Evolutionary conservation across 2,888 invertebrate genomes (phyloP), one percentile per base, ranked within the genome.

Genomic region (Troides helena): DNA sequence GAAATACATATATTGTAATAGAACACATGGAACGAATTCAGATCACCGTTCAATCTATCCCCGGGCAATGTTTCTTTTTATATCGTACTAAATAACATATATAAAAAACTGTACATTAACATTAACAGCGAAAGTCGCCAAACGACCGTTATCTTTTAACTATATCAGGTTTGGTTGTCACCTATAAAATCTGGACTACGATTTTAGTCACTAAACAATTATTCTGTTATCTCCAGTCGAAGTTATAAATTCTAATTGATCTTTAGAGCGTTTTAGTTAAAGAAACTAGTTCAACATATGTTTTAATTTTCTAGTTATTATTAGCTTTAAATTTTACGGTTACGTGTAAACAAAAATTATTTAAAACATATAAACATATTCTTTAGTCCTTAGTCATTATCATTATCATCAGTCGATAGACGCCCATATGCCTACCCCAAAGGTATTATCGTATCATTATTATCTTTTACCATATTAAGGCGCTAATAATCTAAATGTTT

Each of bases 181-280:
- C 60, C 53, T 59, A 64, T 70, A 67, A 70, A 70, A 70, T 67
- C 67, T 67, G n/a, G 67, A 56, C 30, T 50, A 58, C 63, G 30
- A 30, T 30, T 30, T 63, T 67, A 67, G 67, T 70, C 63, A 64
- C 66, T 67, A 67, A 70, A 67, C 63, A 67, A 60, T 53, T 56
- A 70, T 67, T 67, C 63, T 67, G 59, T 70, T 53, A 57, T 60
- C 56, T 60, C 61, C 0, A 36, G n/a, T 14, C 60, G 53, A 25
- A 39, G 67, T 67, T 67, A 63, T 64, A 60, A 69, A 67, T 59
- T 64, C 21, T 53, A 43, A 60, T 67, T 43, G 67, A 63, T 64
- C 70, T 63, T 43, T 8, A 21, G 18, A 70, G 62, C 12, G 46
- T 46, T 66, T 66, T 62, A 12, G 5, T 50, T 50, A 4, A 50